These are phyloP conservation scores for Tichodroma muraria DNA, from an alignment of 2,113 vertebrate species.

Conservation along the genomic window DNA sequence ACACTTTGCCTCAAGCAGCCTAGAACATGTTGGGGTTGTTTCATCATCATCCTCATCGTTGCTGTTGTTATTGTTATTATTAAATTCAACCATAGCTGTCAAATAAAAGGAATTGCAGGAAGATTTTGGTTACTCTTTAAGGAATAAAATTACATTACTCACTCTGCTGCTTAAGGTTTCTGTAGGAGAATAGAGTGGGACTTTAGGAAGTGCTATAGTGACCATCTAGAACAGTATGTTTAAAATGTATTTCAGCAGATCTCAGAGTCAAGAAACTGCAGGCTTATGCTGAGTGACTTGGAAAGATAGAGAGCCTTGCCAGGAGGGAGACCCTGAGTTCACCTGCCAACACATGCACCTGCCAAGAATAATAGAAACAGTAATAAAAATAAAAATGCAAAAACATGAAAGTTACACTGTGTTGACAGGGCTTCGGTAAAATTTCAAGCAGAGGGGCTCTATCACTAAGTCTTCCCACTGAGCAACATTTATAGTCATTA, in stretches of 20 bases:
- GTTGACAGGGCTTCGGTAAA: constrained; percentile 18
- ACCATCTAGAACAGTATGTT: neutral
- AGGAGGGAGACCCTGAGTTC: constrained; percentile 13
- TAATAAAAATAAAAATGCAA: constrained; percentile 53
- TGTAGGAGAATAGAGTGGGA: neutral
- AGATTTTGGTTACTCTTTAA: neutral
- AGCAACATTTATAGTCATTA: constrained; percentile 73
- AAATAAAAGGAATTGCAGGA: neutral
- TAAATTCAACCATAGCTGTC: neutral
- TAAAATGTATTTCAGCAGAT: neutral
- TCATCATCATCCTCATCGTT: neutral
- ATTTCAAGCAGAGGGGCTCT: constrained; percentile 47
- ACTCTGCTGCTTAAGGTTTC: neutral
- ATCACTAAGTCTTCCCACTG: constrained; percentile 58
- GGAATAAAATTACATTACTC: neutral
- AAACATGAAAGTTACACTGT: neutral
- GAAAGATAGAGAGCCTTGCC: neutral
- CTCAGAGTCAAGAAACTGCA: neutral
- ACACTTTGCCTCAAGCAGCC: neutral
- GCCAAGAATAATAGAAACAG: constrained; percentile 43
- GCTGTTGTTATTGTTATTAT: neutral
- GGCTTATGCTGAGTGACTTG: neutral
- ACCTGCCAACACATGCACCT: neutral
- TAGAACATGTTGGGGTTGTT: neutral
- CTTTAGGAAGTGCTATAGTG: neutral